Percentiles rank a stretch among this genome's conserved stretches.
These are phyloP conservation scores for Mesocentrotus franciscanus DNA, from an alignment of 53 echinoderm and acorn worm species.

Conservation along the genomic window DNA sequence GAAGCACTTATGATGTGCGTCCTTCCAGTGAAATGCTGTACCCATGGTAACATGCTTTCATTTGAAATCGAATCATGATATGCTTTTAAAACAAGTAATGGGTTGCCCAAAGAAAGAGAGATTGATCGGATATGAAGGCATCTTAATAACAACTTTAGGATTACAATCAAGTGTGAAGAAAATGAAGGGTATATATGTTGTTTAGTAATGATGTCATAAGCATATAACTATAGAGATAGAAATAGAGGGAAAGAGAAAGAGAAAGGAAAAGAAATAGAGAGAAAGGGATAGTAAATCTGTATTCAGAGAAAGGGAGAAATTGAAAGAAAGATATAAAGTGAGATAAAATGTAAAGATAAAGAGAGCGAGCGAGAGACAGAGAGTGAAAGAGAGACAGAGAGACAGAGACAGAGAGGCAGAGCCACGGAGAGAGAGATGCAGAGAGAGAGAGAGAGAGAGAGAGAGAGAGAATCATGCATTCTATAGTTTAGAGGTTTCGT, in stretches of 20 bases:
- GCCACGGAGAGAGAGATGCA: not conserved
- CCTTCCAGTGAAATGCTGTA: not conserved
- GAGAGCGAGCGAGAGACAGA: not conserved
- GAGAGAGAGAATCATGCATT: not conserved
- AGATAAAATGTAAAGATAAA: no score
- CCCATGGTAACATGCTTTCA: not conserved
- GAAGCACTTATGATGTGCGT: not conserved
- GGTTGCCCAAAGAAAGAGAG: not conserved
- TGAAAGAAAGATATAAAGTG: no score
- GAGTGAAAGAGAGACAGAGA: not conserved
- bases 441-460: no score
- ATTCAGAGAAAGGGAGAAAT: no score
- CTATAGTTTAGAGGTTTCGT: no score
- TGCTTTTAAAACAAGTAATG: constrained; percentile 24
- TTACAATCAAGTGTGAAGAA: not conserved
- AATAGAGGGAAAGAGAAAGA: no score
- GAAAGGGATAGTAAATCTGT: no score
- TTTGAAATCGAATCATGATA: constrained; percentile 21
- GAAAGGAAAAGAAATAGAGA: no score
- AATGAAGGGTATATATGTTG: not conserved
- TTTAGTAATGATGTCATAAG: no score
- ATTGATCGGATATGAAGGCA: not conserved
- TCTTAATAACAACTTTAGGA: not conserved
- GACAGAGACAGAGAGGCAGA: not conserved
- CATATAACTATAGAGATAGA: no score